Base-by-base conservation (phyloP, 2,888 invertebrate species). In the Strigamia maritima region DNA sequence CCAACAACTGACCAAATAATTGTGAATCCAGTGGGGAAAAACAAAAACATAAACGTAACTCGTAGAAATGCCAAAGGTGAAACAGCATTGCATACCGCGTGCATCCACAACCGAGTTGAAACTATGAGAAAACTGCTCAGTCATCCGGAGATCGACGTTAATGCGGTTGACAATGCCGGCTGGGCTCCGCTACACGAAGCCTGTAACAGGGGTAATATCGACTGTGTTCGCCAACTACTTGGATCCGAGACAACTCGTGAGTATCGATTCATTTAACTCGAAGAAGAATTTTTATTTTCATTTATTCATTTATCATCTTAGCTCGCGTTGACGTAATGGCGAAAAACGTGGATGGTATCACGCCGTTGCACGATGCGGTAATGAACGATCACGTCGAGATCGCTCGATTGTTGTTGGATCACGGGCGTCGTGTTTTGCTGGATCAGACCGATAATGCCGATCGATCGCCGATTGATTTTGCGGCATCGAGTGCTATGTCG, bases 21-120 rank as follows among this genome's bases (percentile, higher is more conserved):
- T 49, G 49, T 49, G 49, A 10, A 4, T 31, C 49, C 49, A 10
- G 10, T 49, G 49, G n/a, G 8, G 8, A 49, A 49, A 49, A n/a
- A 6, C 3, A 49, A 14, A 10, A 2, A n/a, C n/a, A n/a, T n/a
- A n/a, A n/a, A n/a, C 49, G 49, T 49, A 31, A 31, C 2, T 31
- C 31, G 31, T 6, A 31, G 31, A 31, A 49, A 49, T 49, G 2
- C 4, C 10, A 49, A 49, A 49, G 49, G 49, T 31, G 85, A 85
- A 80, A 84, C 84, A 7, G 75, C 81, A 8, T 81, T 85, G n/a
- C 85, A 85, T 80, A 76, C 80, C 14, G 85, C 85, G 0, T 85
- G 85, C 80, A 85, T 84, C 10, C 84, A 82, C 76, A 85, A 85
- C 80, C 80, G 85, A 79, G 78, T 83, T 1, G 75, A 78, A 0